These are phyloP conservation scores for Hemiprocne comata DNA, from an alignment of 2,113 vertebrate species.

Conservation along the genomic window DNA sequence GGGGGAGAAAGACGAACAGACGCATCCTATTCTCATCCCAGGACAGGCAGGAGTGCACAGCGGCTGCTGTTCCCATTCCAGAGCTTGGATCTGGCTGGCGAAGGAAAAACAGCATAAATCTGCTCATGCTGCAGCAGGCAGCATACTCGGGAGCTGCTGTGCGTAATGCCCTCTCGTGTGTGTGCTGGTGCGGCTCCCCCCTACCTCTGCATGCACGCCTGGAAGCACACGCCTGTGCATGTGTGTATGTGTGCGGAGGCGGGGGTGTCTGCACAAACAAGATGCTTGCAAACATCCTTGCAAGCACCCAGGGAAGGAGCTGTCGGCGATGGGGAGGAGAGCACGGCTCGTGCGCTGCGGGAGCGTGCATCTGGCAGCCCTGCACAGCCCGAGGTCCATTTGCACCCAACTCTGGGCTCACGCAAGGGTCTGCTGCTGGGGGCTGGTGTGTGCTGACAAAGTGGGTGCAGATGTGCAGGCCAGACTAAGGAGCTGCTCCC, in stretches of 20 bases:
- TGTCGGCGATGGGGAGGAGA: neutral
- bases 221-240: neutral
- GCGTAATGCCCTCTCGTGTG: neutral
- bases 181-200: neutral
- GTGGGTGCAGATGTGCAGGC: neutral
- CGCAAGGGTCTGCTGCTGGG: neutral
- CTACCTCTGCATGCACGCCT: neutral
- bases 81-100: slow-evolving; percentile 1
- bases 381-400: neutral
- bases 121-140: slow-evolving; percentile 51
- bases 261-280: neutral
- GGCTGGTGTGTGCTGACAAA: neutral
- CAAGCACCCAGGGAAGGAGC: neutral
- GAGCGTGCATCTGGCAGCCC: neutral
- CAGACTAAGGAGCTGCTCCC: neutral
- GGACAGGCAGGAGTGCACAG: slow-evolving; percentile 43
- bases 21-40: slow-evolving; percentile 49
- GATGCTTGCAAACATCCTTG: neutral
- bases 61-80: slow-evolving; percentile 33
- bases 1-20: slow-evolving; percentile 5
- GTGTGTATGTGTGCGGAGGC: neutral
- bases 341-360: neutral
- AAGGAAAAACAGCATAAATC: slow-evolving; percentile 50
- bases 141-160: slow-evolving; percentile 2
- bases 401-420: neutral